Evolutionary conservation across 2,797 vertebrate genomes (phyloP).

Genomic region (Galago senegalensis): DNA sequence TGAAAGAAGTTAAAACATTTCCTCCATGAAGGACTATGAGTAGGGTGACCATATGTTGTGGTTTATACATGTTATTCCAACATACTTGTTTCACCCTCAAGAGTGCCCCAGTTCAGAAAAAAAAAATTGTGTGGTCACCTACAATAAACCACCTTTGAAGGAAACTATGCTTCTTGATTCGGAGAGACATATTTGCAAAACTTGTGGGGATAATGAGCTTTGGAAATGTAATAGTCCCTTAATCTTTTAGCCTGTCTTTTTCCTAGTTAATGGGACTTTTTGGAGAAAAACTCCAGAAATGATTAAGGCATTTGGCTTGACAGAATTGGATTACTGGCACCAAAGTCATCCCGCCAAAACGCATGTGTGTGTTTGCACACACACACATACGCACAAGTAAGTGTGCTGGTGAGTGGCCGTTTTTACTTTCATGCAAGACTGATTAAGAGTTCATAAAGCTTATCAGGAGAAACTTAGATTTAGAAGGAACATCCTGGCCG

Average conservation of each 20-base stretch:
- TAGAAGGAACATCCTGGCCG: slow-evolving; percentile 42
- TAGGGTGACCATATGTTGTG: slow-evolving; percentile 40
- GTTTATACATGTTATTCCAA: slow-evolving; percentile 49
- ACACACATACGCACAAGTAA: neutral
- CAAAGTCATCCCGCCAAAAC: slow-evolving; percentile 47
- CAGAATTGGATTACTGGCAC: slow-evolving; percentile 14
- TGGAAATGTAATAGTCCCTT: slow-evolving; percentile 34
- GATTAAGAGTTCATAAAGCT: slow-evolving; percentile 50
- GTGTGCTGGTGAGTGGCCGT: neutral
- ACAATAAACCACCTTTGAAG: slow-evolving; percentile 52
- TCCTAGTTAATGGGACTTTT: slow-evolving; percentile 48
- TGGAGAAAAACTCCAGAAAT: slow-evolving; percentile 47
- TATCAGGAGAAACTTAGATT: slow-evolving; percentile 55
- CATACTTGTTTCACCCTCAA: slow-evolving; percentile 55
- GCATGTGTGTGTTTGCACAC: neutral
- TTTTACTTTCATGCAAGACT: slow-evolving; percentile 51
- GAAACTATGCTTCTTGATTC: slow-evolving; percentile 52
- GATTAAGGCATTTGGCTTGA: slow-evolving; percentile 34
- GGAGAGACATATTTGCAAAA: slow-evolving; percentile 40
- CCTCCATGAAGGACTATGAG: slow-evolving; percentile 17
- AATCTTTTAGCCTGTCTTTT: slow-evolving; percentile 49
- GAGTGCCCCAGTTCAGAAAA: slow-evolving; percentile 46
- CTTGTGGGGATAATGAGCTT: slow-evolving; percentile 15
- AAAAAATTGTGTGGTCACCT: slow-evolving; percentile 9
- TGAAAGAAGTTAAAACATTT: slow-evolving; percentile 60